Evolutionary conservation across 2,888 invertebrate species (phyloP), one percentile per base, ranked within the genome.

Genomic region (Julus scanicus): DNA sequence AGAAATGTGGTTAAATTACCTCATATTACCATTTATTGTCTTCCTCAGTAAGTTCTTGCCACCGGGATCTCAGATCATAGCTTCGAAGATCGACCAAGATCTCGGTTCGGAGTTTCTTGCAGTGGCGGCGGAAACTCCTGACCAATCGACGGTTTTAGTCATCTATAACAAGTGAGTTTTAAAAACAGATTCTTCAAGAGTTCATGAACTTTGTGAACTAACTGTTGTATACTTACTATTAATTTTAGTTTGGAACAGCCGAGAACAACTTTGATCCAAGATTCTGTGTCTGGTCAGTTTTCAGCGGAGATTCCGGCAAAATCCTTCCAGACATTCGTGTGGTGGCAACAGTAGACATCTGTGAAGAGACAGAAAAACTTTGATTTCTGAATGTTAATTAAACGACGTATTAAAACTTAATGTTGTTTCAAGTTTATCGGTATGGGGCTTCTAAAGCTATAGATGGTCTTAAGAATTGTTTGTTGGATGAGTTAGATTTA

Each of bases 11-110:
- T n/a, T n/a, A n/a, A n/a, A n/a, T n/a, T n/a, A n/a, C n/a, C n/a
- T n/a, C n/a, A n/a, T n/a, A n/a, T 2, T 63, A 4, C 1, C 6
- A 20, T 29, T 29, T 29, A 9, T 86, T 53, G 20, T 29, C 40
- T 48, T 15, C 15, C n/a, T 15, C 20, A 87, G 89, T 80, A 95
- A 94, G 92, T 96, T 96, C 91, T 93, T 96, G 63, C 94, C 94
- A 0, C 93, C 94, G 90, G 94, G 93, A 20, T 96, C 96, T 0
- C 88, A 91, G 88, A 90, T 92, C 90, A 92, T 94, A 63, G 90
- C 90, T n/a, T 48, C 90, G 84, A 88, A 87, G 39, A 85, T 90
- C 89, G n/a, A 9, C 8, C 6, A 11, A 49, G 11, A 3, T 0
- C 83, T 44, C 15, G n/a, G n/a, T n/a, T n/a, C 5, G 29, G 20